phyloP scores from a whole-genome alignment of 2,888 invertebrate species.

The Hydropsyche betteni region DNA sequence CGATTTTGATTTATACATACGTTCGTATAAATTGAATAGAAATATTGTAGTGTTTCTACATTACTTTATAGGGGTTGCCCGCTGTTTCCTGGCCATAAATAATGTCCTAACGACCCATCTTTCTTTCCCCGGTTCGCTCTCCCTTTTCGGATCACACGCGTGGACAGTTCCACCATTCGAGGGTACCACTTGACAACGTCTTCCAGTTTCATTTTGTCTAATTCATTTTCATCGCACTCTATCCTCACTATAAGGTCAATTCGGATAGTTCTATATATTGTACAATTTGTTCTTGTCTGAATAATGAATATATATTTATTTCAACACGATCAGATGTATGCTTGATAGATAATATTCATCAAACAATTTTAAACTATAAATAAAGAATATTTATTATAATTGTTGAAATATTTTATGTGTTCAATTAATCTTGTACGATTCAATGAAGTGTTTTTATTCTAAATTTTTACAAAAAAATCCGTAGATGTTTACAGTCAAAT shows the following conservation, averaged over 20 bases:
- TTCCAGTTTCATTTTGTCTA: conserved; percentile 37
- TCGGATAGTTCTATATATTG: not conserved
- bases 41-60: conserved; percentile 37
- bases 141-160: conserved; percentile 48
- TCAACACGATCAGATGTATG: too few species aligned
- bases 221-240: conserved; percentile 35
- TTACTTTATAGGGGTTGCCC: conserved; percentile 39
- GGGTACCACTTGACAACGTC: conserved; percentile 37
- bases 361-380: too few species aligned
- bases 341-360: too few species aligned
- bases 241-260: conserved; percentile 22
- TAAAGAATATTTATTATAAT: too few species aligned
- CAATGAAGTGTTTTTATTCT: too few species aligned
- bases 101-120: conserved; percentile 47
- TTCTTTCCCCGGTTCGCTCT: conserved; percentile 40
- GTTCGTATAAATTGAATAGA: conserved; percentile 17
- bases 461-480: too few species aligned
- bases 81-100: conserved; percentile 46
- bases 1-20: not conserved
- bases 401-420: too few species aligned
- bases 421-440: too few species aligned
- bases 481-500: too few species aligned
- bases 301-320: too few species aligned
- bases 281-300: not conserved
- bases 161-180: conserved; percentile 38